These are phyloP conservation scores for Epinotia nisella DNA, from an alignment of 2,888 invertebrate species.

Conservation along the genomic window DNA sequence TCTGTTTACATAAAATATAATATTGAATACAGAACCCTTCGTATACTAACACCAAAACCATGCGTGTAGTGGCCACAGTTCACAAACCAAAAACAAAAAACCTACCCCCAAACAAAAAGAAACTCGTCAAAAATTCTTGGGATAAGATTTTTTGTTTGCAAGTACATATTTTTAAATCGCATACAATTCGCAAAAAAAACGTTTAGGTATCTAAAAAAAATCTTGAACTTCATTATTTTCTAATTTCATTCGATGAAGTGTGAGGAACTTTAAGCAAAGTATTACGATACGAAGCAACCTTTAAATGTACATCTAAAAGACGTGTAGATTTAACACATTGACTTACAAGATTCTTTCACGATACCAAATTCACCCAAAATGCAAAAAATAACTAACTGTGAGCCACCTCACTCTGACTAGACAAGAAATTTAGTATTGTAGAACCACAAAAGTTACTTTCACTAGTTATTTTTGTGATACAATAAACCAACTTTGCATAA, in stretches of 20 bases:
- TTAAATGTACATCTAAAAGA: not conserved
- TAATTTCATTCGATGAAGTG: too few species aligned
- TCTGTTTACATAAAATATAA: slow-evolving; percentile 57
- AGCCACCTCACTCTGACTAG: slow-evolving; percentile 64
- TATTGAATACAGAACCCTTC: slow-evolving; percentile 47
- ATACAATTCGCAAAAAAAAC: too few species aligned
- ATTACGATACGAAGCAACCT: too few species aligned
- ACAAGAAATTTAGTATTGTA: slow-evolving; percentile 53
- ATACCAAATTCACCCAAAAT: too few species aligned
- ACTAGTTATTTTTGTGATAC: slow-evolving; percentile 5
- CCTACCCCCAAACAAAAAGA: not conserved
- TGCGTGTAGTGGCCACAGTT: slow-evolving; percentile 34
- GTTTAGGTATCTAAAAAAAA: too few species aligned
- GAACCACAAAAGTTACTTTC: slow-evolving; percentile 8
- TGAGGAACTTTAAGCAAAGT: too few species aligned
- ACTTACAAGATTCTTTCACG: not conserved
- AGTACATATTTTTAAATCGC: not conserved
- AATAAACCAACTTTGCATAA: slow-evolving; percentile 14
- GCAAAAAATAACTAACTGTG: slow-evolving; percentile 40
- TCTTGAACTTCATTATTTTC: too few species aligned
- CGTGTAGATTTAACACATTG: not conserved
- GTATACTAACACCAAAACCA: slow-evolving; percentile 52
- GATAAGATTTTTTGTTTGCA: not conserved
- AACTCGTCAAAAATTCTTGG: not conserved
- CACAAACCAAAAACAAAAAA: not conserved